Percentiles rank a stretch among this genome's conserved stretches.
Conservation (phyloP, 2,113 vertebrate genomes). For the Phrynocephalus versicolor region DNA sequence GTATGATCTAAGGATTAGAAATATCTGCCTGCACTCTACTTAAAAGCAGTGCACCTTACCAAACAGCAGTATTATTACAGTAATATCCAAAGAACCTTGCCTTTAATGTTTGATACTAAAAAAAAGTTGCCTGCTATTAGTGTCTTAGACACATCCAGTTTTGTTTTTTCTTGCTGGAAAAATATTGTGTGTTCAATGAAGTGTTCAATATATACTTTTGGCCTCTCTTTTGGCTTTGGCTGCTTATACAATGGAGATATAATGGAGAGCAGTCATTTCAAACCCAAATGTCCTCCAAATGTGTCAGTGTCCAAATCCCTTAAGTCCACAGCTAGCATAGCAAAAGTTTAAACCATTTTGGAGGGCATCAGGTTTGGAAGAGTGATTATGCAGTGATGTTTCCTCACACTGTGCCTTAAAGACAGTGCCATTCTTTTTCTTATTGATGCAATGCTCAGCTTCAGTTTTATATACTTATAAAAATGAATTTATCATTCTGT, state of each 20-base stretch:
- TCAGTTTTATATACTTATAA: conserved; percentile 4
- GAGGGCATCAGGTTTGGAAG: no score
- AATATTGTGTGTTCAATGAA: neutral
- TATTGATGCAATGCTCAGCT: neutral
- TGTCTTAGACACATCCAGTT: neutral
- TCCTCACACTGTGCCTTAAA: neutral
- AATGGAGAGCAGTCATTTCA: neutral
- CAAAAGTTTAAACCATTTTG: neutral
- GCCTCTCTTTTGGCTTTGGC: neutral
- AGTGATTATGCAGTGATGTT: neutral
- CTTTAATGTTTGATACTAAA: neutral
- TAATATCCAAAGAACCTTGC: neutral
- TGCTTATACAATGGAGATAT: neutral
- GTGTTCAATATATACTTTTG: neutral
- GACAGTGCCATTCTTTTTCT: neutral
- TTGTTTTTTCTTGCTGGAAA: neutral
- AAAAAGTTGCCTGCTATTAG: neutral
- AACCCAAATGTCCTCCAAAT: neutral
- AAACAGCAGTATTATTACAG: neutral
- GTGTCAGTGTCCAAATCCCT: neutral
- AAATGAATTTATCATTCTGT: neutral
- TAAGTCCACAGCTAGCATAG: neutral
- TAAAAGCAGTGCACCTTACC: neutral
- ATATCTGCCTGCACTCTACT: neutral
- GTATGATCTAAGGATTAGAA: neutral